These are phyloP conservation scores for Procambarus clarkii DNA, from an alignment of 1,140 invertebrate genomes.

Conservation along the genomic window DNA sequence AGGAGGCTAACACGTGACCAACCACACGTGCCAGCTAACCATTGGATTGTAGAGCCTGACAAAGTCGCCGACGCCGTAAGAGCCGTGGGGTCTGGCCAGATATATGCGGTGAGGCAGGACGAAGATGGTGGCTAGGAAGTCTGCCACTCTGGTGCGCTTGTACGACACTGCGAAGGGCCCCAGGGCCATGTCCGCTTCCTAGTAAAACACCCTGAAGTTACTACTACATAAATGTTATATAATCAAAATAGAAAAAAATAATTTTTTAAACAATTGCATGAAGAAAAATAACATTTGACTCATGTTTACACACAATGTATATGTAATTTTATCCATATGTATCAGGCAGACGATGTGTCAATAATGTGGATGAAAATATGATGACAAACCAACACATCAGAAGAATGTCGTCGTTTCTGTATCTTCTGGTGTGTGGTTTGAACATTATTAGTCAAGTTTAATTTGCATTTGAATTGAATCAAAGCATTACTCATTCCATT, in stretches of 20 bases:
- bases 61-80: constrained; percentile 49
- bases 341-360: too few relatives aligned
- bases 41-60: constrained; percentile 46
- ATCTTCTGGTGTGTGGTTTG: too few relatives aligned
- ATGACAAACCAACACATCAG: too few relatives aligned
- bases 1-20: too few relatives aligned
- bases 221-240: too few relatives aligned
- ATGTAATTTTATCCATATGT: too few relatives aligned
- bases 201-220: too few relatives aligned
- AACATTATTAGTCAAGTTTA: neutral
- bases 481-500: too few relatives aligned
- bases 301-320: too few relatives aligned
- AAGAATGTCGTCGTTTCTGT: too few relatives aligned
- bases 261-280: neutral
- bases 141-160: constrained; percentile 46
- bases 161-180: constrained; percentile 60
- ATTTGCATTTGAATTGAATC: neutral
- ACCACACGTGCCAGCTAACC: neutral
- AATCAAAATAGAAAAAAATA: too few relatives aligned
- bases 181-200: constrained; percentile 61
- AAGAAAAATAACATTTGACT: neutral
- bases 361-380: too few relatives aligned
- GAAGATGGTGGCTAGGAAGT: constrained; percentile 40
- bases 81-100: constrained; percentile 48
- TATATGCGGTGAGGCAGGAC: constrained; percentile 54